phyloP scores from a whole-genome alignment of 1,140 invertebrate species.

The Ceratoteleas bidentatus region DNA sequence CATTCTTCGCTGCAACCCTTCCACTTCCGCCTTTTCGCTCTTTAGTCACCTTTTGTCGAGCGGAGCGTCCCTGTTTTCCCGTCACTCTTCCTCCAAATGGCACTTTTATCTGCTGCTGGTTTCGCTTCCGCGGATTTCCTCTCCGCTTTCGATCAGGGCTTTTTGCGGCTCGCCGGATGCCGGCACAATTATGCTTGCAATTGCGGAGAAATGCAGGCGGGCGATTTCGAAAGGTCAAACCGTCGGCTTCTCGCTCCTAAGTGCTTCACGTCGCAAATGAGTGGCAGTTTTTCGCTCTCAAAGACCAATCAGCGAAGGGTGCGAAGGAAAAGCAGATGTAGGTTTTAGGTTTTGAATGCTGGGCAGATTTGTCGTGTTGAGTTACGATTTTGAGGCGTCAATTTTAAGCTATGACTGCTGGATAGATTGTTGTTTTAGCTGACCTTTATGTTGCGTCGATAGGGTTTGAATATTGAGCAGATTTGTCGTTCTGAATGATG shows the following conservation, averaged over 20 bases:
- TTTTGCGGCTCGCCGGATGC: constrained; percentile 39
- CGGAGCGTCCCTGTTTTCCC: constrained; percentile 18
- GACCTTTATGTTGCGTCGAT: too few relatives aligned
- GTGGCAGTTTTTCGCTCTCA: neutral
- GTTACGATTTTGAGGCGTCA: too few relatives aligned
- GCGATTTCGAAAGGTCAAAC: constrained; percentile 42
- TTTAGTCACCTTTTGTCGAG: constrained; percentile 50
- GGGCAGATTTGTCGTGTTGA: too few relatives aligned
- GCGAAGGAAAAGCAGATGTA: too few relatives aligned
- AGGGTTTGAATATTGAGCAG: too few relatives aligned
- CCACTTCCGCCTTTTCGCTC: constrained; percentile 46
- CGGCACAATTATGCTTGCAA: constrained; percentile 30
- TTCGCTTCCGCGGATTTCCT: constrained; percentile 38
- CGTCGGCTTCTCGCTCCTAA: constrained; percentile 14
- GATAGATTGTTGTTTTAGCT: too few relatives aligned
- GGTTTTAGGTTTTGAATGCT: too few relatives aligned
- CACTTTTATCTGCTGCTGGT: constrained; percentile 20
- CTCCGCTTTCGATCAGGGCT: constrained; percentile 35
- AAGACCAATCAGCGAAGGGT: neutral
- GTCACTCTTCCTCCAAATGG: constrained; percentile 23
- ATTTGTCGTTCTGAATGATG: too few relatives aligned
- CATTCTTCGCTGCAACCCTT: constrained; percentile 48
- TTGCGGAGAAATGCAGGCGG: constrained; percentile 20
- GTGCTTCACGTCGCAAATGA: neutral
- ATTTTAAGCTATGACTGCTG: too few relatives aligned